Percentiles rank a stretch among this genome's conserved stretches.
Evolutionary conservation across 2,888 invertebrate genomes (phyloP).

Genomic region (Brachypalpus laphriformis): DNA sequence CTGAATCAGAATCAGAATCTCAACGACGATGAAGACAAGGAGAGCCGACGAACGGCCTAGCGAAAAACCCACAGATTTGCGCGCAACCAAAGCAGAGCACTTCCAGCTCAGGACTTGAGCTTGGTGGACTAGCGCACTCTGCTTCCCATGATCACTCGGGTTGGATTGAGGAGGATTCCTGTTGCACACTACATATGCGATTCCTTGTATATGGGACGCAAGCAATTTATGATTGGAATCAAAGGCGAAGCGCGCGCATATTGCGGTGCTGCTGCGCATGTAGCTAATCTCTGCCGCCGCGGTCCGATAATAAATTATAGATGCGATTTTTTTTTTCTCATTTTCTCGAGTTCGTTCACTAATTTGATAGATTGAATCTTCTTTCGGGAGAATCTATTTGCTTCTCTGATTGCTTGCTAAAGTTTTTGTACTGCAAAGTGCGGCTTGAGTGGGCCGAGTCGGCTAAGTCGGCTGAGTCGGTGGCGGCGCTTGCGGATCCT

Average conservation of each 20-base stretch:
- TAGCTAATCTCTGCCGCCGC: conserved; percentile 66
- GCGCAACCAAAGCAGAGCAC: conserved; percentile 61
- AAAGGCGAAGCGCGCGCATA: conserved; percentile 71
- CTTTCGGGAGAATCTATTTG: conserved; percentile 73
- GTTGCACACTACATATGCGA: conserved; percentile 38
- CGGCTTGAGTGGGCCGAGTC: conserved; percentile 7
- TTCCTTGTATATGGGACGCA: conserved; percentile 59
- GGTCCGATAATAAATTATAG: conserved; percentile 73
- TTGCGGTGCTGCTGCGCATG: conserved; percentile 49
- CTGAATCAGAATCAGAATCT: conserved; percentile 62
- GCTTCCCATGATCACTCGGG: conserved; percentile 58
- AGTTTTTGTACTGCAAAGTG: conserved; percentile 11
- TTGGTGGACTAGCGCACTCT: background rate
- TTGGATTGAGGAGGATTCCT: conserved; percentile 32
- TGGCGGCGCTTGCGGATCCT: background rate
- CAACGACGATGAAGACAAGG: conserved; percentile 4
- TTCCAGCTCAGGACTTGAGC: background rate
- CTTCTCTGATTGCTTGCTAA: conserved; percentile 69
- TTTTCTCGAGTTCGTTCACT: conserved; percentile 41
- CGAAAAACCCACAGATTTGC: conserved; percentile 52
- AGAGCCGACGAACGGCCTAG: conserved; percentile 42
- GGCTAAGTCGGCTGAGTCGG: no score
- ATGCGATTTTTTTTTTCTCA: conserved; percentile 36
- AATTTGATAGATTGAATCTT: conserved; percentile 75
- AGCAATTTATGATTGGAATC: conserved; percentile 73